These are phyloP conservation scores for Lasioglossum baleicum DNA, from an alignment of 1,140 invertebrate species.

Conservation along the genomic window DNA sequence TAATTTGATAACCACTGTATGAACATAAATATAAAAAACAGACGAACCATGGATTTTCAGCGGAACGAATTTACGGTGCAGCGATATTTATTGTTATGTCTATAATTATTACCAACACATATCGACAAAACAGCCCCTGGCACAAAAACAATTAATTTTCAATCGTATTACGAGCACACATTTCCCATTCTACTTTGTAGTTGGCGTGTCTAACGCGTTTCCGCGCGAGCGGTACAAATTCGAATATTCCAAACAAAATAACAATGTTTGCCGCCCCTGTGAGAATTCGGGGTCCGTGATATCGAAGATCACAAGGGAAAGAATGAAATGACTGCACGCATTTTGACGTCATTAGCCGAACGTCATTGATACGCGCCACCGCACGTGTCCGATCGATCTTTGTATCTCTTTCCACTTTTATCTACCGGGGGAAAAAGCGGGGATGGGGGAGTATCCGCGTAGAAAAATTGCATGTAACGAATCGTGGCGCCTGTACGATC, in stretches of 20 bases:
- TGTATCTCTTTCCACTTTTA: constrained; percentile 56
- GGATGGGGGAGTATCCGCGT: constrained; percentile 43
- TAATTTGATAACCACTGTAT: no score
- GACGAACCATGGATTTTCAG: no score
- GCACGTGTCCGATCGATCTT: constrained; percentile 44
- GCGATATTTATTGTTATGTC: no score
- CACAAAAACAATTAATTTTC: background rate
- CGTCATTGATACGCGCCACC: constrained; percentile 35
- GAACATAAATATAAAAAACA: no score
- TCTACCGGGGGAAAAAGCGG: constrained; percentile 4
- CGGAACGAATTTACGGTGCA: no score
- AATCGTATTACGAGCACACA: background rate
- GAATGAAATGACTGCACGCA: constrained; percentile 17
- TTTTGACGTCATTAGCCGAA: constrained; percentile 52
- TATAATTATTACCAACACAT: background rate
- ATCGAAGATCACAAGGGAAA: constrained; percentile 1
- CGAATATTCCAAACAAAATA: background rate
- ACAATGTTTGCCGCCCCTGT: background rate
- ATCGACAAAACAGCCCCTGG: background rate
- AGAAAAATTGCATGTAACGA: constrained; percentile 68
- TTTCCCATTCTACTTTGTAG: background rate
- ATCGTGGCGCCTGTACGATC: constrained; percentile 61
- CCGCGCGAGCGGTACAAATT: background rate
- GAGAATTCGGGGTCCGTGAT: no score
- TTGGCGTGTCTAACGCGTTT: background rate